A percentile compares a stretch with the other conserved stretches of the same genome.
Conservation (phyloP, 2,888 invertebrate genomes). For the Cephus spinipes region DNA sequence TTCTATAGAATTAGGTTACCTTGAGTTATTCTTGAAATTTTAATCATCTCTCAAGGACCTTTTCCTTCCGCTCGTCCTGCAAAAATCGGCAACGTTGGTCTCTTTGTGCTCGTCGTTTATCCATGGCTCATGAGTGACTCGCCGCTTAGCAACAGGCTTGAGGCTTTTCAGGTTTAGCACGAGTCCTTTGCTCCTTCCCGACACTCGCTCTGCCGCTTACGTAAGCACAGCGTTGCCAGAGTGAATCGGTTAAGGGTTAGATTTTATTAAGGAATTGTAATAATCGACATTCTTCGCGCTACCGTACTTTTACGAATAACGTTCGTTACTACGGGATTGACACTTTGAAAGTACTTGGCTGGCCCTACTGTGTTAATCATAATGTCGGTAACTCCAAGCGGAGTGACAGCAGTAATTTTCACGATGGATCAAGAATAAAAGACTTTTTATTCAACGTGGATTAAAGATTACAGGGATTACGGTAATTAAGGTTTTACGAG, state of each 20-base stretch:
- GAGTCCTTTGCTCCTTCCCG: constrained; percentile 8
- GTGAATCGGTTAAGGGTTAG: not conserved
- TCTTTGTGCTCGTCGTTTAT: not conserved
- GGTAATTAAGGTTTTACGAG: not conserved
- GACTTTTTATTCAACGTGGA: not conserved
- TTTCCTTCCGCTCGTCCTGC: not conserved
- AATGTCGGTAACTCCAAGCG: not conserved
- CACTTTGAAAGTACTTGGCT: not conserved
- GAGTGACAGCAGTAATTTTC: not conserved
- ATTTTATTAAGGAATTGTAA: not conserved
- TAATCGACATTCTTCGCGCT: not conserved
- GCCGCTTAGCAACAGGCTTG: constrained; percentile 8
- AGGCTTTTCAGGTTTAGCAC: constrained; percentile 8
- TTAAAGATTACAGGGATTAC: not conserved
- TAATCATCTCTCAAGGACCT: not conserved
- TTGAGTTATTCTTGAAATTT: not conserved
- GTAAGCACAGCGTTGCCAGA: constrained; percentile 8
- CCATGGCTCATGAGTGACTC: not conserved
- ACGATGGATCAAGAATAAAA: not conserved
- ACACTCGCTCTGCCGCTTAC: constrained; percentile 4
- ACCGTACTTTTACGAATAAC: not conserved
- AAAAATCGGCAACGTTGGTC: constrained; percentile 5
- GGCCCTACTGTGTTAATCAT: not conserved
- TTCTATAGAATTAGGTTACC: not conserved
- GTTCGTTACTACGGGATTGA: not conserved